Conservation (phyloP, 2,888 invertebrate genomes). For the Dilophus febrilis region DNA sequence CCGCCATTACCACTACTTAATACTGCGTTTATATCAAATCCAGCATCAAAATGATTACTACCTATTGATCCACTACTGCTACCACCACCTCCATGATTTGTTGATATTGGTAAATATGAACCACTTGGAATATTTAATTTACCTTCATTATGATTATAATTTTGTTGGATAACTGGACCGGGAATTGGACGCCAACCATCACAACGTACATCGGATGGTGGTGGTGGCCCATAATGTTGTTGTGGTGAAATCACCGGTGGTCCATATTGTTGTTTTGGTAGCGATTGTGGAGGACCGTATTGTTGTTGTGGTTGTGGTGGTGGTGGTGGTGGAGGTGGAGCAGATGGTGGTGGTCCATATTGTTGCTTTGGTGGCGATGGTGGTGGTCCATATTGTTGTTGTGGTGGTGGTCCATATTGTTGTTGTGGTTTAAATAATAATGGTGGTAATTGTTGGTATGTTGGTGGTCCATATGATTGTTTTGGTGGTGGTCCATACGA, state of each 20-base stretch:
- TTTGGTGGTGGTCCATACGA: constrained; percentile 26
- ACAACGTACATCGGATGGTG: constrained; percentile 33
- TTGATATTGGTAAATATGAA: constrained; percentile 5
- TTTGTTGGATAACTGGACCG: constrained; percentile 35
- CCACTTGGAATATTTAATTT: constrained; percentile 11
- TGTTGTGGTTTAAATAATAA: constrained; percentile 18
- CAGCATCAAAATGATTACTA: constrained; percentile 3
- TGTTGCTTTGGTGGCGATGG: constrained; percentile 16
- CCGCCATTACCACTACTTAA: neutral
- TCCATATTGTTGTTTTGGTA: constrained; percentile 21
- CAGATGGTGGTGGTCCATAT: constrained; percentile 33
- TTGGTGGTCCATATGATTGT: constrained; percentile 22
- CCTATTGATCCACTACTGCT: neutral
- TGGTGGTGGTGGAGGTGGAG: constrained; percentile 20
- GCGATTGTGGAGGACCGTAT: constrained; percentile 30
- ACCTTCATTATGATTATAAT: constrained; percentile 17
- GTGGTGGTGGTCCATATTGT: constrained; percentile 14
- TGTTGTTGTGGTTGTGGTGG: constrained; percentile 15
- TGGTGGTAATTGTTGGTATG: too few relatives aligned
- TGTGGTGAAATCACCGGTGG: constrained; percentile 11
- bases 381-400: constrained; percentile 14
- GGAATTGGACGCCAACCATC: constrained; percentile 80
- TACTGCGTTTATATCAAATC: constrained; percentile 5
- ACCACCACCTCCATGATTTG: constrained; percentile 6
- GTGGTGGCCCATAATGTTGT: constrained; percentile 13